These are phyloP conservation scores for Eira barbara DNA, from an alignment of 2,113 vertebrate species.

Conservation along the genomic window DNA sequence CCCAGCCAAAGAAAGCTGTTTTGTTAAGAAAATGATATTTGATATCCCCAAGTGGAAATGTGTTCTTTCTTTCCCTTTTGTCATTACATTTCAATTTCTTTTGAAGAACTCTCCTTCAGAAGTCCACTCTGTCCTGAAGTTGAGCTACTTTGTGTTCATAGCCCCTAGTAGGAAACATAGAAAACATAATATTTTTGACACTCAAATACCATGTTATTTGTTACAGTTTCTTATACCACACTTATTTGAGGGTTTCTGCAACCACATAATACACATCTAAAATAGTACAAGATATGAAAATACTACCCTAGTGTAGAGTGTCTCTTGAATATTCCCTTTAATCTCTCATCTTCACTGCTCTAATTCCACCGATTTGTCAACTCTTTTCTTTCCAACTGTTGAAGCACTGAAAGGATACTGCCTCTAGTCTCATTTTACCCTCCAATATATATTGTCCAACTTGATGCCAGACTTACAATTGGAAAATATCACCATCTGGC, in stretches of 20 bases:
- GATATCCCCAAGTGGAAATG: neutral
- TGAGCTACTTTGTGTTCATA: neutral
- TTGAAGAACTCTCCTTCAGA: neutral
- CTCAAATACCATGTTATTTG: neutral
- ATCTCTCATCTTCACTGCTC: neutral
- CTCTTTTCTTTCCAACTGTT: neutral
- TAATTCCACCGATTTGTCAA: neutral
- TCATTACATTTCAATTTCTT: neutral
- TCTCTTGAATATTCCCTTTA: neutral
- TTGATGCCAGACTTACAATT: neutral
- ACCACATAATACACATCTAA: neutral
- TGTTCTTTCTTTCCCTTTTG: neutral
- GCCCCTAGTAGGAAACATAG: neutral
- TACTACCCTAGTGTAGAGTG: neutral
- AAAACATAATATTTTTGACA: neutral
- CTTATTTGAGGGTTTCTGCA: constrained; percentile 8
- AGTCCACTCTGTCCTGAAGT: neutral
- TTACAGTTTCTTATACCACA: neutral
- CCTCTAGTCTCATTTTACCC: neutral
- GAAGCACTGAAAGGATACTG: neutral
- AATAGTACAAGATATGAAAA: constrained; percentile 6
- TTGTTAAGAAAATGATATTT: neutral
- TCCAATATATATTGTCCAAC: neutral
- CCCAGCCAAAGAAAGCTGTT: neutral
- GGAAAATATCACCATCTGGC: neutral